These are phyloP conservation scores for Heliconius congener DNA, from an alignment of 1,140 invertebrate species.

Conservation along the genomic window DNA sequence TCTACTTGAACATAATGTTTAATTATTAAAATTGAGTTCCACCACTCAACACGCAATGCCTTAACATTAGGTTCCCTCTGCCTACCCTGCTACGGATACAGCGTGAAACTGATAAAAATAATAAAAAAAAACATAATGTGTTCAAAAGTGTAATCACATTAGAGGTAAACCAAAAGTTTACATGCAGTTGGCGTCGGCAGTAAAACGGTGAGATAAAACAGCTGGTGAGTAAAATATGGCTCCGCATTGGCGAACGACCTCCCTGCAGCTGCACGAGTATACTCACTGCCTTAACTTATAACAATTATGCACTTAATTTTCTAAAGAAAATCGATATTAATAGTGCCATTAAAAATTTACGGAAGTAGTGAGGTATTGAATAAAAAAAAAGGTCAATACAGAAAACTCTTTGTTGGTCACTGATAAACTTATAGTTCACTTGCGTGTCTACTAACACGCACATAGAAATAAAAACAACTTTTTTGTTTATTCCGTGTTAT, in stretches of 20 bases:
- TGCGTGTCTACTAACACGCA: no score
- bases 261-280: conserved; percentile 47
- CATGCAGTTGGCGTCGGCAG: conserved; percentile 25
- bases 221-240: conserved; percentile 62
- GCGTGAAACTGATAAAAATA: neutral
- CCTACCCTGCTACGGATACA: no score
- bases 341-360: neutral
- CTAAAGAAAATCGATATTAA: neutral
- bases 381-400: no score
- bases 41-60: no score
- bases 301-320: neutral
- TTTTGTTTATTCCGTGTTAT: no score
- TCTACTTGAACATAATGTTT: no score
- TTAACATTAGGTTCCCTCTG: no score
- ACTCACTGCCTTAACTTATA: neutral
- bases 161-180: conserved; percentile 22
- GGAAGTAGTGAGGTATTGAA: neutral
- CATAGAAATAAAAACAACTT: no score
- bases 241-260: conserved; percentile 58
- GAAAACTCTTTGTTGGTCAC: no score
- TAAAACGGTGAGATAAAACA: conserved; percentile 55
- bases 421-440: no score
- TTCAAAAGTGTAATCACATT: neutral
- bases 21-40: no score
- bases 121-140: neutral